Conservation (phyloP, 2,888 invertebrate species). For the Dysmachus trigonus region DNA sequence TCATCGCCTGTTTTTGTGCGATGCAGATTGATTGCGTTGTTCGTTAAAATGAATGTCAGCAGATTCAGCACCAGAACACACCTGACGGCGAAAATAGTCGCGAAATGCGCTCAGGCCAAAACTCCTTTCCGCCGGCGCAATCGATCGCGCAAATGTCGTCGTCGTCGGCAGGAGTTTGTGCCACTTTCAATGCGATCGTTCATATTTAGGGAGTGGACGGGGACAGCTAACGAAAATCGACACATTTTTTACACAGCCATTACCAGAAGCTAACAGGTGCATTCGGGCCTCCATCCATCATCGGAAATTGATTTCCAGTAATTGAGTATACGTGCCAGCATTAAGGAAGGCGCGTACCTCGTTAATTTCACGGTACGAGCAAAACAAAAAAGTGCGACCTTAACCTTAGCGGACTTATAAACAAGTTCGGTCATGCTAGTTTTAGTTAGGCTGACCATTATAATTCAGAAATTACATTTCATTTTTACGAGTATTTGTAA, state of each 20-base stretch:
- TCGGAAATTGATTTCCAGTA: conserved; percentile 61
- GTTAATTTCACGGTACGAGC: not conserved
- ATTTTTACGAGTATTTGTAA: not conserved
- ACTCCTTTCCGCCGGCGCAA: not conserved
- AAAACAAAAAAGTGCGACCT: not conserved
- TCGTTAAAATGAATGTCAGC: conserved; percentile 24
- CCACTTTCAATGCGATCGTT: not conserved
- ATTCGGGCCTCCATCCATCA: conserved; percentile 63
- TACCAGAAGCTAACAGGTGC: conserved; percentile 65
- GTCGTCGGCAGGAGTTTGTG: not conserved
- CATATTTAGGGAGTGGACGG: conserved; percentile 21
- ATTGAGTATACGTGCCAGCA: not conserved
- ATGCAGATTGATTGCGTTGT: conserved; percentile 32
- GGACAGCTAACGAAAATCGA: conserved; percentile 15
- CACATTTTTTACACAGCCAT: conserved; percentile 41
- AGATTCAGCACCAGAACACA: conserved; percentile 3
- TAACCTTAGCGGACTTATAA: not conserved
- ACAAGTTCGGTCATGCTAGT: not conserved
- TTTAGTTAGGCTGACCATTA: not conserved
- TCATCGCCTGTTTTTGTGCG: conserved; percentile 48
- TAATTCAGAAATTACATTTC: not conserved
- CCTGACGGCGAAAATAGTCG: conserved; percentile 15
- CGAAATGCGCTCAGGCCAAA: conserved; percentile 7
- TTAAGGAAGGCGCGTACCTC: conserved; percentile 18
- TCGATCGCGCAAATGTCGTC: not conserved